Evolutionary conservation across 2,888 invertebrate species (phyloP), one percentile per base, ranked within the genome.

Genomic region (Athetis lepigone): DNA sequence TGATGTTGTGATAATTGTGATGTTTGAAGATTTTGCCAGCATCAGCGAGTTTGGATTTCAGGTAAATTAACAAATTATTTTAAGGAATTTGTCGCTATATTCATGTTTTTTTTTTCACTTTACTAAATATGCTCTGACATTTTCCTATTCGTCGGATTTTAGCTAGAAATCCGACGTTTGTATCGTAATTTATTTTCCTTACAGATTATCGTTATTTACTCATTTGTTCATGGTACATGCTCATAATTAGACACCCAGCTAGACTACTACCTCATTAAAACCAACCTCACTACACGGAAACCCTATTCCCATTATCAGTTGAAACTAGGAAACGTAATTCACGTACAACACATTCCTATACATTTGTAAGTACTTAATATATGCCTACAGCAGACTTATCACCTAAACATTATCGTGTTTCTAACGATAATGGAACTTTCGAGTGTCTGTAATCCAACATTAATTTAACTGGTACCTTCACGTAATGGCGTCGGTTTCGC

Each of bases 371-470:
- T 76, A 25, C 52, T 62, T 70, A 75, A 77, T 72, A 74, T 73
- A 75, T 78, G 70, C 77, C 73, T 76, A 75, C 79, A 70, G 72
- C 70, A 82, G 85, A 88, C 84, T 86, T 89, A 90, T 90, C 89
- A 88, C 89, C 87, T 86, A 87, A 87, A 82, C 88, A 89, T 90
- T 87, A 91, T 87, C 88, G 85, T 85, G 87, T 89, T 87, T 89
- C 87, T 93, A 93, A 94, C 90, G 93, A 93, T 93, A 95, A 95
- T 94, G 94, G 94, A 93, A 93, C 90, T 92, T 93, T 91, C 91
- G 88, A 94, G 92, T 92, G 92, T 93, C 91, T 92, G 87, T 91
- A 92, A 92, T 92, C 94, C 88, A 74, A 89, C 93, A 93, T 94
- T 94, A 95, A 94, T 94, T 93, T 87, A 89, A 93, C 92, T 91